Conservation (phyloP, 2,797 vertebrate species). For the Sebastes vulpes region DNA sequence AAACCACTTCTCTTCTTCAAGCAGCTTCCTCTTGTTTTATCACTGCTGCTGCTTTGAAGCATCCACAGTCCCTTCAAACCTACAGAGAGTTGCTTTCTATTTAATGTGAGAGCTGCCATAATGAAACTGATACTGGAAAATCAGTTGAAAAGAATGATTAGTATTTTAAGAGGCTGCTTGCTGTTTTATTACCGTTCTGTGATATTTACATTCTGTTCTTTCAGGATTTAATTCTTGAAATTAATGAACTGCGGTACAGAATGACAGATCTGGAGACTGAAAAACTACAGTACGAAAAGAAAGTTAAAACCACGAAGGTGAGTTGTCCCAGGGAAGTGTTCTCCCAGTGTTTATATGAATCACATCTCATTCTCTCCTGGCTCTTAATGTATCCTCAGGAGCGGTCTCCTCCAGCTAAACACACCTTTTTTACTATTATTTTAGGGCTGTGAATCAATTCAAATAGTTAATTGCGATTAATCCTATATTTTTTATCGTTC, state of each 20-base stretch:
- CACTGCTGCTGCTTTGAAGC: slow-evolving; percentile 42
- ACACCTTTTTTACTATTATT: neutral
- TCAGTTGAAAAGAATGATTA: neutral
- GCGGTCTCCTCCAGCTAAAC: neutral
- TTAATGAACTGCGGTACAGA: slow-evolving; percentile 92
- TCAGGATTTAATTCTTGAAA: slow-evolving; percentile 94
- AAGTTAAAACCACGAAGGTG: slow-evolving; percentile 96
- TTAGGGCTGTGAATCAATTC: too few relatives aligned
- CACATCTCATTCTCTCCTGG: neutral
- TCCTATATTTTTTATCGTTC: too few relatives aligned
- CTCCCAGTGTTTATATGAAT: neutral
- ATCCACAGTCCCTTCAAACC: neutral
- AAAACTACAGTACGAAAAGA: slow-evolving; percentile 95
- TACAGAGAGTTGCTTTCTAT: neutral
- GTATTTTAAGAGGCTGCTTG: neutral
- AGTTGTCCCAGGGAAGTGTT: slow-evolving; percentile 51
- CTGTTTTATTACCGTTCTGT: neutral
- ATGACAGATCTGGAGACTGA: slow-evolving; percentile 94
- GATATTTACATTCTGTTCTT: slow-evolving; percentile 8
- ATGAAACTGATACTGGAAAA: neutral
- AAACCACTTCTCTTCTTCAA: slow-evolving; percentile 37
- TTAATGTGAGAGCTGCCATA: neutral
- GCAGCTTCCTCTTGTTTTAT: slow-evolving; percentile 52
- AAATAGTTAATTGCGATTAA: too few relatives aligned
- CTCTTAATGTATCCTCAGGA: neutral